These are phyloP conservation scores for Eumeta japonica DNA, from an alignment of 1,140 invertebrate species.

Conservation along the genomic window DNA sequence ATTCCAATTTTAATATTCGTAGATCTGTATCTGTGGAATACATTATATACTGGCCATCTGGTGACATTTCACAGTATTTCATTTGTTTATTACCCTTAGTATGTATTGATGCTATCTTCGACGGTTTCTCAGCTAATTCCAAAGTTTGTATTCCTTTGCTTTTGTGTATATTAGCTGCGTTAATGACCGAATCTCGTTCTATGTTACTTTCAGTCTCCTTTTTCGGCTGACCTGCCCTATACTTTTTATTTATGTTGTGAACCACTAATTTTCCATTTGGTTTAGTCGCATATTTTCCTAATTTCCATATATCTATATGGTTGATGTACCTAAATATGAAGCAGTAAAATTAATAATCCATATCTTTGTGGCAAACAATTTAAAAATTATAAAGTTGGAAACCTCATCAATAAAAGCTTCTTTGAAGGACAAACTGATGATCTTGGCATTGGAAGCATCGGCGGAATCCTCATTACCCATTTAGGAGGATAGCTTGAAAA, in stretches of 20 bases:
- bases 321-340: slow-evolving; percentile 62
- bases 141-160: slow-evolving; percentile 21
- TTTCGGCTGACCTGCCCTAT: slow-evolving; percentile 15
- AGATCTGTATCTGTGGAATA: slow-evolving; percentile 70
- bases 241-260: slow-evolving; percentile 15
- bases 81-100: slow-evolving; percentile 65
- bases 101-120: slow-evolving; percentile 65
- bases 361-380: slow-evolving; percentile 2
- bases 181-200: slow-evolving; percentile 26
- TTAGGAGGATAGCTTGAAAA: slow-evolving; percentile 66
- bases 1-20: slow-evolving; percentile 66
- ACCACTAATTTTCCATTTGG: slow-evolving; percentile 27
- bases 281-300: slow-evolving; percentile 53
- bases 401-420: slow-evolving; percentile 68
- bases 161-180: slow-evolving; percentile 14
- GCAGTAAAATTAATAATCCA: slow-evolving; percentile 3
- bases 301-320: slow-evolving; percentile 65
- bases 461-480: slow-evolving; percentile 69
- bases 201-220: slow-evolving; percentile 9
- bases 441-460: slow-evolving; percentile 64
- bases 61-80: slow-evolving; percentile 66
- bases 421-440: slow-evolving; percentile 60
- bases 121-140: slow-evolving; percentile 58
- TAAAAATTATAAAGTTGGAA: slow-evolving; percentile 29
- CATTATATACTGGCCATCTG: slow-evolving; percentile 67